These are phyloP conservation scores for Selenia dentaria DNA, from an alignment of 2,888 invertebrate species.

Conservation along the genomic window DNA sequence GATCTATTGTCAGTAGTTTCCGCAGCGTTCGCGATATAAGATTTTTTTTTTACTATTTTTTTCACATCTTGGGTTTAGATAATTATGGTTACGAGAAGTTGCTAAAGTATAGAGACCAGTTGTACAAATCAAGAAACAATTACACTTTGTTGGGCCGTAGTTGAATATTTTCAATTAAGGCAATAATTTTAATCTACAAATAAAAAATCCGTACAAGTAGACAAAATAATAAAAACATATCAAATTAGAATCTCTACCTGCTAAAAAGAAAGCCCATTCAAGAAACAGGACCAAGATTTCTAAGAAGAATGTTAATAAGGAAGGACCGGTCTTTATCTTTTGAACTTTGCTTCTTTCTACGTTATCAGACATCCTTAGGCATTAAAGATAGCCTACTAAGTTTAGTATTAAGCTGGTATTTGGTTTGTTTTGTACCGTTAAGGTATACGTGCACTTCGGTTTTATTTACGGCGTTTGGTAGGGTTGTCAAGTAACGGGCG, in stretches of 20 bases:
- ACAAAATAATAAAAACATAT: too few species aligned
- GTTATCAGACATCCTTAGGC: constrained; percentile 27
- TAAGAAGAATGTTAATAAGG: constrained; percentile 34
- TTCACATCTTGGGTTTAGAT: too few species aligned
- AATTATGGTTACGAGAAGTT: too few species aligned
- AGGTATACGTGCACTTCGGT: constrained; percentile 18
- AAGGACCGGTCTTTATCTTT: constrained; percentile 10
- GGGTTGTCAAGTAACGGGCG: constrained; percentile 9
- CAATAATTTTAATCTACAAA: too few species aligned
- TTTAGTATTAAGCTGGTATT: constrained; percentile 26
- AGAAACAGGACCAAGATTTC: constrained; percentile 25
- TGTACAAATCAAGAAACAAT: too few species aligned
- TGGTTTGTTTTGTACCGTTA: constrained; percentile 41
- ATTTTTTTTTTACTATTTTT: too few species aligned
- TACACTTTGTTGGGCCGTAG: too few species aligned
- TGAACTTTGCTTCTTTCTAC: constrained; percentile 24
- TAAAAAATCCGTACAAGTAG: too few species aligned
- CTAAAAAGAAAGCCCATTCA: constrained; percentile 21
- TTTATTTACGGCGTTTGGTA: constrained; percentile 21
- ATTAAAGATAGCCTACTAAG: constrained; percentile 22
- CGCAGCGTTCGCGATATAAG: too few species aligned
- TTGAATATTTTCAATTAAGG: too few species aligned
- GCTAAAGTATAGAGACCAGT: too few species aligned
- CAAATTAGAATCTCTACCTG: background rate
- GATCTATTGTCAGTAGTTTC: too few species aligned